A percentile compares a stretch with the other conserved stretches of the same genome.
phyloP scores from a whole-genome alignment of 2,888 invertebrate species.

The Erebia palarica region DNA sequence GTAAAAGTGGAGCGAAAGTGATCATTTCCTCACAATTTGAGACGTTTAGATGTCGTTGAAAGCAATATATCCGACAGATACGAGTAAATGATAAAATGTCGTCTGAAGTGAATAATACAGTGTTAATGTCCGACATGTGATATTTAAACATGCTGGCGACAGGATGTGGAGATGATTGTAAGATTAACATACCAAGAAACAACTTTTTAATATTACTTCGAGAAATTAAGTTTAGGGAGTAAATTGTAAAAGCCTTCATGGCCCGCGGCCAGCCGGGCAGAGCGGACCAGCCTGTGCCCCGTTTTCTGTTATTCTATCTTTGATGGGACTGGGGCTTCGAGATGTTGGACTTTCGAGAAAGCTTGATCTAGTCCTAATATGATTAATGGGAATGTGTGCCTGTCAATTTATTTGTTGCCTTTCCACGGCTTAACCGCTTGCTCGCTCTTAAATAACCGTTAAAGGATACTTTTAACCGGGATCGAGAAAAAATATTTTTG shows the following conservation, averaged over 20 bases:
- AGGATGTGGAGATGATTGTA: too few species aligned
- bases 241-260: neutral
- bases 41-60: neutral
- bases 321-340: neutral
- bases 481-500: neutral
- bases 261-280: neutral
- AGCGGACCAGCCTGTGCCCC: neutral
- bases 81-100: neutral
- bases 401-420: too few species aligned
- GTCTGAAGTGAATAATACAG: neutral
- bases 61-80: neutral
- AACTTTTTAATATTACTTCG: neutral
- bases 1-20: conserved; percentile 9
- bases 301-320: neutral
- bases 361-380: neutral
- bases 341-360: neutral
- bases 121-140: neutral
- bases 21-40: conserved; percentile 1
- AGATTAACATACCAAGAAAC: neutral
- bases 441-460: too few species aligned
- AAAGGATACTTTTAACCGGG: neutral
- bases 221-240: neutral
- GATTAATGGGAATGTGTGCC: neutral
- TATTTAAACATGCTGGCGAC: neutral
- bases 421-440: neutral